Evolutionary conservation across 1,140 invertebrate species (phyloP), one percentile per base, ranked within the genome.

Genomic region (Yoshiicerus persimilis): DNA sequence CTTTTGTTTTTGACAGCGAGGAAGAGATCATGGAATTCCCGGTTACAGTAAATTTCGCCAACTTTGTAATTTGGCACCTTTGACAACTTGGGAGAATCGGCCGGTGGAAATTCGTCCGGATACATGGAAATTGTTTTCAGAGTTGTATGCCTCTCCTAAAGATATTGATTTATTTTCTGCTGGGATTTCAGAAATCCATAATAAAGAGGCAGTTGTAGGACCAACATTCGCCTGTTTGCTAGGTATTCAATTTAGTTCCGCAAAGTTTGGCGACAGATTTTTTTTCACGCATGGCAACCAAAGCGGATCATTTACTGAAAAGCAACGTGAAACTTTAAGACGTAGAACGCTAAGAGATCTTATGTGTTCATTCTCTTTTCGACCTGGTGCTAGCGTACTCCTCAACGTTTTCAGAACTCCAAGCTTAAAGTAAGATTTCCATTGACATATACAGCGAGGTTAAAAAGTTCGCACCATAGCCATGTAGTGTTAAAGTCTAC

Each of bases 151-250:
- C 36, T 75, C 62, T 16, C 89, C 89, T 1, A 13, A 16, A 34
- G 93, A 94, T 86, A 93, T 94, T 70, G 94, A 94, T 90, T 91
- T 95, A 87, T 94, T 94, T 91, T 93, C 93, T 27, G 94, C 94
- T 8, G 93, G 93, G 4, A 77, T 95, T 3, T 91, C 93, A 5
- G 94, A 94, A 90, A 92, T 92, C 36, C 93, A 94, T 11, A 90
- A 92, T 64, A 90, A 91, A 11, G 93, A 93, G 0, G 93, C 93
- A 4, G 89, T 93, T 10, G 92, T 94, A 75, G 93, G 93, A 13
- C 93, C 93, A 8, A 94, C 93, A 8, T 94, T 94, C 85, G 92
- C 91, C 39, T 94, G 93, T 23, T n/a, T 77, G 30, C 23, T 93
- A 13, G 93, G n/a, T n/a, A n/a, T n/a, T n/a, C 92, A 20, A 84